These are phyloP conservation scores for Noctua comes DNA, from an alignment of 2,888 invertebrate genomes.

Conservation along the genomic window DNA sequence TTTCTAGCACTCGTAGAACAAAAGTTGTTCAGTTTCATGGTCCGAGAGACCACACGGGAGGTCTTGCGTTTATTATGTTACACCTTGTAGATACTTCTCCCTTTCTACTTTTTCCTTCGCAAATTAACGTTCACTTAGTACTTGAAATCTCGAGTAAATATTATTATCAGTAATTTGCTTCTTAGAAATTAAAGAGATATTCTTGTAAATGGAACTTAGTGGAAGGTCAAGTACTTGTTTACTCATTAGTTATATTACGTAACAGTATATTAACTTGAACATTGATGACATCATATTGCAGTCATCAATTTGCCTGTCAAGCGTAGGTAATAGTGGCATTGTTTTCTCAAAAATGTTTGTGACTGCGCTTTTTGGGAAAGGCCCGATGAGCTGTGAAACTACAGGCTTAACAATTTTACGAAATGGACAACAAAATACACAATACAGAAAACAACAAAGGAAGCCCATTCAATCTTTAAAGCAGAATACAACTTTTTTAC, in stretches of 20 bases:
- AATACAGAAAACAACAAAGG: slow-evolving; percentile 38
- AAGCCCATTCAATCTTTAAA: slow-evolving; percentile 64
- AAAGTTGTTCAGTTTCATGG: too few species aligned
- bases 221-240: background rate
- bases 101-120: background rate
- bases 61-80: too few species aligned
- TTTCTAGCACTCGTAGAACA: too few species aligned
- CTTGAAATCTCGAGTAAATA: background rate
- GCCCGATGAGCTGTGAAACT: slow-evolving; percentile 19
- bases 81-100: too few species aligned
- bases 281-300: slow-evolving; percentile 17
- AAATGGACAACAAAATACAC: slow-evolving; percentile 37
- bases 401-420: slow-evolving; percentile 13
- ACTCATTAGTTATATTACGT: slow-evolving; percentile 18
- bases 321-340: slow-evolving; percentile 8
- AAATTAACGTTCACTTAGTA: background rate
- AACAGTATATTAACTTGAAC: background rate
- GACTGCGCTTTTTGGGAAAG: slow-evolving; percentile 1
- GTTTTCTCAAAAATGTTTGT: slow-evolving; percentile 21
- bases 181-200: background rate
- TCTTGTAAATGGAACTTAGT: slow-evolving; percentile 3
- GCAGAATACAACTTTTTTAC: slow-evolving; percentile 67
- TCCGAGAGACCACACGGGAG: too few species aligned
- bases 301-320: slow-evolving; percentile 1
- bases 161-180: background rate